These are phyloP conservation scores for Lacerta agilis DNA, from an alignment of 2,797 vertebrate genomes.

Conservation along the genomic window DNA sequence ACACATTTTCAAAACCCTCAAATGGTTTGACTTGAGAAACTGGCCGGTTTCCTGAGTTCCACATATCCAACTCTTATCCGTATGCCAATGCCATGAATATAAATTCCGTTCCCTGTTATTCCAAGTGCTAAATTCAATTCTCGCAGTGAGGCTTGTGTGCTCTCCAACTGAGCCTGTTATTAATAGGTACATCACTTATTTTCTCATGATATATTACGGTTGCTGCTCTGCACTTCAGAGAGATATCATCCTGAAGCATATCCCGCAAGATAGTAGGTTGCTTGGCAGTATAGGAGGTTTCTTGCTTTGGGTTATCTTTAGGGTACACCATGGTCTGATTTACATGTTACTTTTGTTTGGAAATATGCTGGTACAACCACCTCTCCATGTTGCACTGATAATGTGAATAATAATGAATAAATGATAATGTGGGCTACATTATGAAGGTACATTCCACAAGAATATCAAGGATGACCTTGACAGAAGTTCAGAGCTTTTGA, in stretches of 20 bases:
- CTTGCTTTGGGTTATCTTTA: neutral
- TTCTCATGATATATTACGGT: neutral
- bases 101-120: neutral
- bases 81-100: neutral
- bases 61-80: slow-evolving; percentile 9
- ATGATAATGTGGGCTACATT: neutral
- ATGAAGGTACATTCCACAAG: too few species aligned
- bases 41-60: neutral
- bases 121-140: neutral
- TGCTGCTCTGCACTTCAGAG: neutral
- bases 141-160: neutral
- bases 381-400: neutral
- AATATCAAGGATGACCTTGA: neutral
- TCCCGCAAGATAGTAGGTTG: neutral
- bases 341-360: neutral
- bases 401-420: neutral
- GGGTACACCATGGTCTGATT: neutral
- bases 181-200: slow-evolving; percentile 18
- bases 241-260: neutral
- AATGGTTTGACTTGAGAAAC: neutral
- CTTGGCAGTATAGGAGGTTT: neutral
- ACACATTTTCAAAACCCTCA: slow-evolving; percentile 11
- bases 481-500: neutral
- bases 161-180: slow-evolving; percentile 4
- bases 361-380: neutral